Evolutionary conservation across 2,113 vertebrate genomes (phyloP).

Genomic region (Vireo altiloquus): DNA sequence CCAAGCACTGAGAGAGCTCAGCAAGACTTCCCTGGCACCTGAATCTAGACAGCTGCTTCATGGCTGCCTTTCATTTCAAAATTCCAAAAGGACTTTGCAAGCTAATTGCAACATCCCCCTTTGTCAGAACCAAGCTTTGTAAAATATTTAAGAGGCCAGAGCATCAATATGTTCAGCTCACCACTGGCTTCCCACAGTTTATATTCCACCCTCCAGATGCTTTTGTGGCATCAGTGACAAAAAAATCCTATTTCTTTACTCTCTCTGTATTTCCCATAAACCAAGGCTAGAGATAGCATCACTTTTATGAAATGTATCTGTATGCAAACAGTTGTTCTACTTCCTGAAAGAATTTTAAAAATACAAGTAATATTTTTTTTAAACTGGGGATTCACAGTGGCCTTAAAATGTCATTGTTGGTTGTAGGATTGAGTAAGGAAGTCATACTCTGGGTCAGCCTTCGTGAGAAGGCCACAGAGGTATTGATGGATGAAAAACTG

Average conservation of each 20-base stretch:
- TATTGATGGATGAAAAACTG: not conserved
- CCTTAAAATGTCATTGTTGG: not conserved
- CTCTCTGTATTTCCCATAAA: not conserved
- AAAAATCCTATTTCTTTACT: not conserved
- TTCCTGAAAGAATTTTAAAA: not conserved
- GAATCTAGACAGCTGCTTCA: not conserved
- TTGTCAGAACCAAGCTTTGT: not conserved
- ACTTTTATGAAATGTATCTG: not conserved
- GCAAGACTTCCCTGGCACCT: not conserved
- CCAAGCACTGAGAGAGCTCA: not conserved
- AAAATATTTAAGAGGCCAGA: not conserved
- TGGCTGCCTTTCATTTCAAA: not conserved
- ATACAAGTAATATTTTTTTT: not conserved
- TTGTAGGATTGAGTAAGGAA: not conserved
- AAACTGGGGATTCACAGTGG: not conserved
- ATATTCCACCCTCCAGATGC: not conserved
- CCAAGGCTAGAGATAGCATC: not conserved
- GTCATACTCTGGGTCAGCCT: not conserved
- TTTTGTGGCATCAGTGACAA: not conserved
- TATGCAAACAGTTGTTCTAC: not conserved
- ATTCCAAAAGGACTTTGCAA: not conserved
- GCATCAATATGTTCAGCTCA: not conserved
- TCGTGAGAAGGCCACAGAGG: not conserved
- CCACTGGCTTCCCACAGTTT: not conserved
- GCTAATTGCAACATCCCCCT: not conserved